Percentiles rank a stretch among this genome's conserved stretches.
These are phyloP conservation scores for Hypselothyrea guttata DNA, from an alignment of 2,888 invertebrate species.

Conservation along the genomic window DNA sequence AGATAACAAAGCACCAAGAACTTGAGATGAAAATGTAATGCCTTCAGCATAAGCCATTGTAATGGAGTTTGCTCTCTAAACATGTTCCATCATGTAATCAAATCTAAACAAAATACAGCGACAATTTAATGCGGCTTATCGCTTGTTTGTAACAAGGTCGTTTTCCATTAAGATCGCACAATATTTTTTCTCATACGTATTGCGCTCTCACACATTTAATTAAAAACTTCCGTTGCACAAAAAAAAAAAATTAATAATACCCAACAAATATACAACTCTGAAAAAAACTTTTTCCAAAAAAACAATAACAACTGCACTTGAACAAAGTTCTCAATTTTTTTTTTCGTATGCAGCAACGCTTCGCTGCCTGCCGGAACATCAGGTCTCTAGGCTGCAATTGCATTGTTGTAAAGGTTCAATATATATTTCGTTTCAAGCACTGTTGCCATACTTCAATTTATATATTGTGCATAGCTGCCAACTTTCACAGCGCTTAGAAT, in stretches of 20 bases:
- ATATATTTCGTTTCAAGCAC: slow-evolving; percentile 9
- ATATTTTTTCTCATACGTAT: slow-evolving; percentile 2
- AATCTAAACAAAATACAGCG: background rate
- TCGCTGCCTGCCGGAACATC: slow-evolving; percentile 59
- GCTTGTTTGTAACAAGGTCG: slow-evolving; percentile 42
- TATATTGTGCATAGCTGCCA: slow-evolving; percentile 6
- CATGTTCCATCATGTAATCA: background rate
- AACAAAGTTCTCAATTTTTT: slow-evolving; percentile 13
- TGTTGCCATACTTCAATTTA: slow-evolving; percentile 34
- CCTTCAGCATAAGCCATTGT: slow-evolving; percentile 17
- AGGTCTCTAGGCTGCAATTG: slow-evolving; percentile 28
- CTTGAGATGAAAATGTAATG: background rate
- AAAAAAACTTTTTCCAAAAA: background rate
- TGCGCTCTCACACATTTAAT: slow-evolving; percentile 46
- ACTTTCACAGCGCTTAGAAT: too few species aligned
- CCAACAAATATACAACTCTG: slow-evolving; percentile 20
- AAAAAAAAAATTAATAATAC: too few species aligned
- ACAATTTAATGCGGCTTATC: slow-evolving; percentile 29
- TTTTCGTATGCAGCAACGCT: slow-evolving; percentile 45
- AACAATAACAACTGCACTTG: slow-evolving; percentile 7
- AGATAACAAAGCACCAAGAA: background rate
- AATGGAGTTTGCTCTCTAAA: slow-evolving; percentile 18
- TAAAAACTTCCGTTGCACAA: slow-evolving; percentile 60
- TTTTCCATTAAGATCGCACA: slow-evolving; percentile 7
- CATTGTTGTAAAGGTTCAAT: slow-evolving; percentile 45